Evolutionary conservation across 2,113 vertebrate genomes (phyloP), one percentile per base, ranked within the genome.

Genomic region (Prionailurus viverrinus): DNA sequence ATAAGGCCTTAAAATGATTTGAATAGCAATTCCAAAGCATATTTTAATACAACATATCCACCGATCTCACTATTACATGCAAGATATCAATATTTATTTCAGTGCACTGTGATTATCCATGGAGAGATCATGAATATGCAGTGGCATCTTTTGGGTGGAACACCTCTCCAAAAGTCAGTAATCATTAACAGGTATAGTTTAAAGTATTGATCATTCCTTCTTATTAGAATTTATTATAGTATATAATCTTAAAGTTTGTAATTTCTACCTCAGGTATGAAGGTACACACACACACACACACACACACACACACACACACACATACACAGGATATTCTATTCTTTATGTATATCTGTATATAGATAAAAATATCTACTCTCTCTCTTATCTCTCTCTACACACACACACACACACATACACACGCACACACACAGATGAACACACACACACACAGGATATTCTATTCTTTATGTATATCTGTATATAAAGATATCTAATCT

Each of bases 151-250:
- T 65, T 91, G 33, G 23, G 29, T 87, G 61, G 23, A 69, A 18
- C 39, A 27, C 12, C 29, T 88, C 29, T 48, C 39, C 36, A 91
- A 65, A 71, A 84, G 31, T 45, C 66, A 3, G 8, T 11, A 27
- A 51, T 71, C 10, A 41, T n/a, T n/a, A 36, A 45, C 6, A 71
- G 18, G 5, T 69, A 3, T 55, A 51, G 4, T 71, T 31, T 65
- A 91, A 95, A 55, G 2, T 65, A 76, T 55, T 94, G 31, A 85
- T 78, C 41, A 92, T 82, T 97, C 23, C 41, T 81, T 76, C 36
- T 78, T 71, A 48, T 45, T 71, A 65, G 27, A 86, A 78, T 1
- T 71, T 69, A 25, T 89, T 89, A 86, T 25, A 89, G 63, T 86
- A 61, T 87, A 88, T 48, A 83, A 71, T 79, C 36, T 79, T 66